Percentiles rank a stretch among this genome's conserved stretches.
These are phyloP conservation scores for Azemiops feae DNA, from an alignment of 2,113 vertebrate species.

Conservation along the genomic window DNA sequence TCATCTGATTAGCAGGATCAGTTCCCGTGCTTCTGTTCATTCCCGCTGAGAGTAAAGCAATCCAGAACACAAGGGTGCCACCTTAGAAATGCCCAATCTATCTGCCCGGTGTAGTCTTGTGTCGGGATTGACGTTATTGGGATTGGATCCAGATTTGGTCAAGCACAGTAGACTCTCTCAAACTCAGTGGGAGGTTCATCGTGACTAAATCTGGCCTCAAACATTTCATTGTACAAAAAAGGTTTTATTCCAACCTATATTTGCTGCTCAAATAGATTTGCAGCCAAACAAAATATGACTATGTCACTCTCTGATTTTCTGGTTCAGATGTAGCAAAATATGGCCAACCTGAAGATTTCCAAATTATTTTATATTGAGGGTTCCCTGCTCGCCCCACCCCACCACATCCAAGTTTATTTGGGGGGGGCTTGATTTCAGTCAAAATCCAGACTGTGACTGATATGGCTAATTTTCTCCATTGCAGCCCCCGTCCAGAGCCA, in stretches of 20 bases:
- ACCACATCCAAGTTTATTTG: not conserved
- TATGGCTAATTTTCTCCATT: slow-evolving; percentile 21
- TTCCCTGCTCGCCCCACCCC: not conserved
- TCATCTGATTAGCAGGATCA: not conserved
- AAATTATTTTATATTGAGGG: not conserved
- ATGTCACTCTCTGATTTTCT: not conserved
- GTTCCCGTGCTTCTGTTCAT: not conserved
- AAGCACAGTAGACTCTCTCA: not conserved
- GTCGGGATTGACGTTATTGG: not conserved
- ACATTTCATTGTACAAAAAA: not conserved
- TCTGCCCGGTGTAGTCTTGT: not conserved
- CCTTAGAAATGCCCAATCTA: not conserved
- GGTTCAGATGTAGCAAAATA: not conserved
- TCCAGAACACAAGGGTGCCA: not conserved
- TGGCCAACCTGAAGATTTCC: not conserved
- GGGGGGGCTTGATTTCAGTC: not conserved
- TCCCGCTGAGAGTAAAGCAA: not conserved
- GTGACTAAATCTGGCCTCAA: not conserved
- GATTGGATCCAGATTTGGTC: not conserved
- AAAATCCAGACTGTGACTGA: slow-evolving; percentile 26
- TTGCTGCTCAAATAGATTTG: not conserved
- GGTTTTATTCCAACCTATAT: not conserved
- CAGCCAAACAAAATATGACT: not conserved
- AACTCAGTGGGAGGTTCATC: not conserved
- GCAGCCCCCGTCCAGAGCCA: slow-evolving; percentile 31